Evolutionary conservation across 2,888 invertebrate species (phyloP).

Genomic region (Drosophila mulleri): DNA sequence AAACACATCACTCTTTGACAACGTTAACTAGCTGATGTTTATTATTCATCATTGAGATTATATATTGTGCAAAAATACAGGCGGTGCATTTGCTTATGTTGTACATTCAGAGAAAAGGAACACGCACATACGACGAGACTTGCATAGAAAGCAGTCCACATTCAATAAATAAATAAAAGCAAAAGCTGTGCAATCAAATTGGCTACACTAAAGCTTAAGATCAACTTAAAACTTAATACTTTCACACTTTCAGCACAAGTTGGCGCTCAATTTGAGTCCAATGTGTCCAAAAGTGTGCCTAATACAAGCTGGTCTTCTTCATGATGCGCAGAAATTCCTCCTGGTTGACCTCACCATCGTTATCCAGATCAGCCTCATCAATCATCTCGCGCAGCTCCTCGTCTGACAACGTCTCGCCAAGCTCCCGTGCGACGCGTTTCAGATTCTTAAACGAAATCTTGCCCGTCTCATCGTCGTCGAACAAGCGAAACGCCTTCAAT

Average conservation of each 20-base stretch:
- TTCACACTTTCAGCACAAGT: conserved; percentile 28
- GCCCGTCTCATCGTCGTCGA: conserved; percentile 98
- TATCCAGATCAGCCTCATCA: conserved; percentile 97
- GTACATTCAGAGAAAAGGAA: conserved; percentile 36
- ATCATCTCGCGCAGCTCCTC: conserved; percentile 99
- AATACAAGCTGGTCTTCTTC: conserved; percentile 98
- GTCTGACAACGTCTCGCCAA: conserved; percentile 98
- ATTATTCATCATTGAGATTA: conserved; percentile 56
- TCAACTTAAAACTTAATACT: conserved; percentile 39
- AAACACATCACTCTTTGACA: conserved; percentile 22
- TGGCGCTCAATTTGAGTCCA: conserved; percentile 37
- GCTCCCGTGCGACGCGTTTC: conserved; percentile 96
- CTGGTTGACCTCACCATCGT: conserved; percentile 97
- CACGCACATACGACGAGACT: conserved; percentile 29
- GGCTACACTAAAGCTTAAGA: conserved; percentile 41
- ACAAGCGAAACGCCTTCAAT: conserved; percentile 97
- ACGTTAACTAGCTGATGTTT: conserved; percentile 50
- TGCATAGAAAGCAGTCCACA: conserved; percentile 28
- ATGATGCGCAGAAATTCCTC: conserved; percentile 98
- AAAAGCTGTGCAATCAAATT: conserved; percentile 26
- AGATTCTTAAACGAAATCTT: conserved; percentile 97
- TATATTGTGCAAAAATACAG: conserved; percentile 62
- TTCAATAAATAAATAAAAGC: conserved; percentile 22
- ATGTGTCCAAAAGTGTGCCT: conserved; percentile 45
- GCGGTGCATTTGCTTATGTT: conserved; percentile 52